Evolutionary conservation across 2,888 invertebrate genomes (phyloP).

Genomic region (Agonum fuliginosum): DNA sequence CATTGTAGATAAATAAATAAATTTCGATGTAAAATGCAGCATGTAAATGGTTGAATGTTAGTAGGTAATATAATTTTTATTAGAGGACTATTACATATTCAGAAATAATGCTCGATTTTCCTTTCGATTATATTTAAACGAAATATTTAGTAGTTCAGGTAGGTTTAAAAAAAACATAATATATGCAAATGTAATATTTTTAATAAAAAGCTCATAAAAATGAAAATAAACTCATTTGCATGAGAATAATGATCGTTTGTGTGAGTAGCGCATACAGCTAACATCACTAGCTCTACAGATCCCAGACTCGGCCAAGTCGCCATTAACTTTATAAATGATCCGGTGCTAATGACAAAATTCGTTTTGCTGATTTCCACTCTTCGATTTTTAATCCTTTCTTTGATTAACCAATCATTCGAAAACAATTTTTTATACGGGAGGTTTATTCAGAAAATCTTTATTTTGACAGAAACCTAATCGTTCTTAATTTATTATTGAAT

Average conservation of each 20-base stretch:
- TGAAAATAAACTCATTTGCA: constrained; percentile 38
- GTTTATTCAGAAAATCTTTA: not conserved
- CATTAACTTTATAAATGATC: constrained; percentile 50
- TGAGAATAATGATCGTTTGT: constrained; percentile 48
- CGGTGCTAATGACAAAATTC: constrained; percentile 56
- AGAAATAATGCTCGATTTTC: not conserved
- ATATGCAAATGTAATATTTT: constrained; percentile 32
- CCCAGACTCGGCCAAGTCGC: not conserved
- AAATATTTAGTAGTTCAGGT: constrained; percentile 11
- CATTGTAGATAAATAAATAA: not conserved
- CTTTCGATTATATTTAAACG: not conserved
- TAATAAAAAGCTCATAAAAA: constrained; percentile 28
- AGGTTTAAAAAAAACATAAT: not conserved
- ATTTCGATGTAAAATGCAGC: not conserved
- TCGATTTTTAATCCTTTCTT: constrained; percentile 26
- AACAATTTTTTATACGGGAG: constrained; percentile 1
- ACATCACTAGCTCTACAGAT: not conserved
- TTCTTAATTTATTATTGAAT: not conserved
- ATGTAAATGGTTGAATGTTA: not conserved
- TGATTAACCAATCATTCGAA: constrained; percentile 8
- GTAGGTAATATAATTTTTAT: not conserved
- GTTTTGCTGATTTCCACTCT: constrained; percentile 25
- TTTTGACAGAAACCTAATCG: constrained; percentile 12
- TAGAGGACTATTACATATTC: not conserved
- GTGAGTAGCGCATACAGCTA: constrained; percentile 2